Base-by-base conservation (phyloP, 1,140 invertebrate species). In the Drosophila pallidifrons region DNA sequence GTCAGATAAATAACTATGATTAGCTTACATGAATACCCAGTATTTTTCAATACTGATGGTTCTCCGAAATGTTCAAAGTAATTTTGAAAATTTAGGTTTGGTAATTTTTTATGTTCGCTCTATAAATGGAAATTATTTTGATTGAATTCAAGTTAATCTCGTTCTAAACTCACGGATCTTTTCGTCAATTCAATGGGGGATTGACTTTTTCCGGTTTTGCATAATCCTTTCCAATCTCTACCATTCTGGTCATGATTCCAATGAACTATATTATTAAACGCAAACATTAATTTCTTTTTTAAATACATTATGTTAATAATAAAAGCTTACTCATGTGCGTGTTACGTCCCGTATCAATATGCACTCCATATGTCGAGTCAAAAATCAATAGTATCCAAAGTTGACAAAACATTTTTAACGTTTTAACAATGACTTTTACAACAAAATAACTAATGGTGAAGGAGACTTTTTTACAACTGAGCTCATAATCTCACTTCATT, bases 251-350 rank as follows among this genome's bases (percentile, higher is more conserved):
- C 5, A 45, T 45, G 5, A 45, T 45, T 45, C 43, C 43, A 45
- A 45, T 45, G n/a, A 38, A 38, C 60, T 38, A 51, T 8, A 49
- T 16, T 20, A 46, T 25, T 16, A 49, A 41, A 65, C 6, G 7
- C 32, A 32, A 32, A 32, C 0, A 25, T 25, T 25, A 25, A 25
- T 25, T 25, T 25, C 3, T 25, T 25, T 25, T 25, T 25, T 25
- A 25, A 25, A 25, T 4, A 25, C 3, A 25, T 25, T 25, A 25
- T 25, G 3, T 32, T 32, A 2, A 8, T 32, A 32, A 32, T 32
- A 8, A 5, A 32, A 32, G 7, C 32, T 32, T 32, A 32, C 32
- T 7, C 32, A 32, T 32, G 5, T 25, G 20, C 20, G 20, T 25
- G 20, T 25, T 25, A 25, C 20, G 20, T 25, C 20, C 20, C 20